Conservation (phyloP, 2,888 invertebrate species). For the Acronicta alni region DNA sequence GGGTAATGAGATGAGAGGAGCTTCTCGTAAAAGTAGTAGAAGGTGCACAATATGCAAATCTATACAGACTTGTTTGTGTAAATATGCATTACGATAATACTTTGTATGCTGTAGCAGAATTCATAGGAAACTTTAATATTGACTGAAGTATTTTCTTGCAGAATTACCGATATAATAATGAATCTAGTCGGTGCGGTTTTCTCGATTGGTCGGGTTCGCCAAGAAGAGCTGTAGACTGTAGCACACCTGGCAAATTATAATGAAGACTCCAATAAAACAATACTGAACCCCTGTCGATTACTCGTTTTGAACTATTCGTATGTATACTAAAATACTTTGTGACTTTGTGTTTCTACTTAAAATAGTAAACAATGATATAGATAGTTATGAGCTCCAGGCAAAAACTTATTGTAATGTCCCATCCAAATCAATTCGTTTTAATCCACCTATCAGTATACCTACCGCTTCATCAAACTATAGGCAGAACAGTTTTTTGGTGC, state of each 20-base stretch:
- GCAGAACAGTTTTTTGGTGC: too few relatives aligned
- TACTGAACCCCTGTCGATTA: slow-evolving; percentile 60
- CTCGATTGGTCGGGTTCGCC: slow-evolving; percentile 43
- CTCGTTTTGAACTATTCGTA: slow-evolving; percentile 55
- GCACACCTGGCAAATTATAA: slow-evolving; percentile 73
- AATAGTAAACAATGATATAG: too few relatives aligned
- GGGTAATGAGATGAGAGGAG: too few relatives aligned
- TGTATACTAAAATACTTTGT: too few relatives aligned
- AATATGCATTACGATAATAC: slow-evolving; percentile 2
- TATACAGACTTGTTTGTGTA: slow-evolving; percentile 6
- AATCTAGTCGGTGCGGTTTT: slow-evolving; percentile 61
- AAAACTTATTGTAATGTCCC: too few relatives aligned
- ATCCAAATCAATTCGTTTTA: too few relatives aligned
- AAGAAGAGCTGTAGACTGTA: slow-evolving; percentile 18
- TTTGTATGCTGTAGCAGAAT: slow-evolving; percentile 7
- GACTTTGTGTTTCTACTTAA: too few relatives aligned
- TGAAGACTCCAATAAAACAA: slow-evolving; percentile 70
- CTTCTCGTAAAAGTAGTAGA: too few relatives aligned
- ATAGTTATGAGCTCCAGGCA: too few relatives aligned
- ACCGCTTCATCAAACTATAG: too few relatives aligned
- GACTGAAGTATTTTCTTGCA: slow-evolving; percentile 25
- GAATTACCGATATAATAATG: slow-evolving; percentile 46
- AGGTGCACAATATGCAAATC: too few relatives aligned
- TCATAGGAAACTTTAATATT: slow-evolving; percentile 23
- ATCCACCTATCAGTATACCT: too few relatives aligned